phyloP scores from a whole-genome alignment of 2,797 vertebrate species.

The Eleutherodactylus coqui region DNA sequence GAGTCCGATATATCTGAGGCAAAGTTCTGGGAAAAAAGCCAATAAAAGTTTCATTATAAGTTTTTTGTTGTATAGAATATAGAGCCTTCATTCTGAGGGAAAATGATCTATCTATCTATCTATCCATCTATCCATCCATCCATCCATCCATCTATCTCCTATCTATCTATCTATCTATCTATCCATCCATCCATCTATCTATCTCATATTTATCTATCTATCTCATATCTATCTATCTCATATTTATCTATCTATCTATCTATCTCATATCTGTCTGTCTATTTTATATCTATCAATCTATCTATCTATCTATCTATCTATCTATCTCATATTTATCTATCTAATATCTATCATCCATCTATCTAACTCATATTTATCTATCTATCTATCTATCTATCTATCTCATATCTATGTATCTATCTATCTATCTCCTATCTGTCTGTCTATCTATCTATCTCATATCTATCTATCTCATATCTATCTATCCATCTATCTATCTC shows the following conservation, averaged over 20 bases:
- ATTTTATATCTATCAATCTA: no score
- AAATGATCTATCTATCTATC: neutral
- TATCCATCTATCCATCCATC: constrained; percentile 1
- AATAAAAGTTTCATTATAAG: neutral
- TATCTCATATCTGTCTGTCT: no score
- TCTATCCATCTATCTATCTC: no score
- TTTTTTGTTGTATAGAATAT: neutral
- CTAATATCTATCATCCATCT: no score
- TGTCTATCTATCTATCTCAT: no score
- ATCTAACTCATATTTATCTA: no score
- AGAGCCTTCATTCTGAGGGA: neutral
- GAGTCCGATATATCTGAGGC: neutral
- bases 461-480: no score
- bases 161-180: neutral
- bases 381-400: no score
- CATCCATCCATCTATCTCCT: neutral
- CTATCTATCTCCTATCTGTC: no score
- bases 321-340: no score
- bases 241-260: neutral
- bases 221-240: neutral
- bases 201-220: neutral
- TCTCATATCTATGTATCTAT: no score
- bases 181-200: constrained; percentile 1
- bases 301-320: no score
- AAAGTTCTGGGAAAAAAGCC: constrained; percentile 21